These are phyloP conservation scores for Chymomyza caudatula DNA, from an alignment of 2,888 invertebrate genomes.

Conservation along the genomic window DNA sequence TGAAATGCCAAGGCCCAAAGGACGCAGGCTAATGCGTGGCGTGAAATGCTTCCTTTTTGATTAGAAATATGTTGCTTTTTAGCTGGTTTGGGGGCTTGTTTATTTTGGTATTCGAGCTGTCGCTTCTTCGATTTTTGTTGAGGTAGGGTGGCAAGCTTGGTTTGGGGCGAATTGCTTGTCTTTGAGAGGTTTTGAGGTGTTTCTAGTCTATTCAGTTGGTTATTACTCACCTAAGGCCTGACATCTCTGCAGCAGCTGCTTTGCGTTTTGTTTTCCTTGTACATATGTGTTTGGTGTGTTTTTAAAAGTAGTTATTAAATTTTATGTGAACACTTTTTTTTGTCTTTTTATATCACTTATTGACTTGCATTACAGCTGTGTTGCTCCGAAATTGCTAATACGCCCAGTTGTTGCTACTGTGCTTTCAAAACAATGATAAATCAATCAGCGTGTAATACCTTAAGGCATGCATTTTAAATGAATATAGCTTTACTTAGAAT, in stretches of 20 bases:
- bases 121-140: conserved; percentile 37
- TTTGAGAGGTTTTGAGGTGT: conserved; percentile 35
- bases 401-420: background rate
- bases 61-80: conserved; percentile 2
- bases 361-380: background rate
- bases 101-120: conserved; percentile 47
- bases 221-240: conserved; percentile 49
- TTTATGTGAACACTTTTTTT: conserved; percentile 18
- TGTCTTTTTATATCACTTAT: background rate
- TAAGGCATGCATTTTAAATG: background rate
- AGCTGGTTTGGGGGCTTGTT: conserved; percentile 63
- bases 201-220: conserved; percentile 20
- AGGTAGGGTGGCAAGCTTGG: conserved; percentile 55
- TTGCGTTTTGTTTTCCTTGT: background rate
- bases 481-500: background rate
- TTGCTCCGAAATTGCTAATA: background rate
- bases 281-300: conserved; percentile 14
- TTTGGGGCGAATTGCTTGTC: background rate
- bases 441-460: background rate
- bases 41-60: background rate
- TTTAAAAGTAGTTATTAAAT: conserved; percentile 57
- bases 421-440: background rate
- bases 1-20: conserved; percentile 15
- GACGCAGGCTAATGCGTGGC: conserved; percentile 3
- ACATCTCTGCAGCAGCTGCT: conserved; percentile 11